These are phyloP conservation scores for Papilio demoleus DNA, from an alignment of 2,888 invertebrate species.

Conservation along the genomic window DNA sequence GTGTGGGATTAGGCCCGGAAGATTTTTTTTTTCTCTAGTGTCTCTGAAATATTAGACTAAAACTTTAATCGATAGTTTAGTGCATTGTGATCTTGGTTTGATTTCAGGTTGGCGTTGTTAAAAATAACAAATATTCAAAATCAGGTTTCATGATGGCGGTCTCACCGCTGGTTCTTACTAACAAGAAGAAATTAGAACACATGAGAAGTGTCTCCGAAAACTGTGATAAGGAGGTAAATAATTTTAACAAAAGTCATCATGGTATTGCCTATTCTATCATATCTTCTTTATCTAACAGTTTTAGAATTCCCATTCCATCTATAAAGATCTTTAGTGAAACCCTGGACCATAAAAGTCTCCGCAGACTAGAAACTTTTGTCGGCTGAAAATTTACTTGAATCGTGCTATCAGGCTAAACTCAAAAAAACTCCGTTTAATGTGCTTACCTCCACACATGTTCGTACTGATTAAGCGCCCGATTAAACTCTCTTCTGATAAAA, in stretches of 20 bases:
- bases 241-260: slow-evolving; percentile 19
- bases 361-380: too few species aligned
- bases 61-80: not conserved
- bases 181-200: slow-evolving; percentile 74
- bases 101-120: slow-evolving; percentile 68
- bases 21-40: too few species aligned
- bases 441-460: too few species aligned
- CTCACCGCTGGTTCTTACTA: slow-evolving; percentile 69
- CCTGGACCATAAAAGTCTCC: too few species aligned
- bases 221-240: slow-evolving; percentile 75
- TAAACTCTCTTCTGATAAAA: too few species aligned
- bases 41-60: too few species aligned
- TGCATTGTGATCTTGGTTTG: not conserved
- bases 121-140: slow-evolving; percentile 71
- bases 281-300: not conserved
- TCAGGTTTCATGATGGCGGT: slow-evolving; percentile 71
- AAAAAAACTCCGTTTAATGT: too few species aligned
- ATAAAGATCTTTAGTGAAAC: too few species aligned
- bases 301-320: not conserved
- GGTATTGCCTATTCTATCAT: not conserved
- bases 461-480: too few species aligned
- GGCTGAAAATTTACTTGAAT: too few species aligned
- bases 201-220: slow-evolving; percentile 74
- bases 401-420: too few species aligned
- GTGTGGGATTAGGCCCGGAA: too few species aligned